Evolutionary conservation across 2,888 invertebrate species (phyloP).

Genomic region (Clostera curtula): DNA sequence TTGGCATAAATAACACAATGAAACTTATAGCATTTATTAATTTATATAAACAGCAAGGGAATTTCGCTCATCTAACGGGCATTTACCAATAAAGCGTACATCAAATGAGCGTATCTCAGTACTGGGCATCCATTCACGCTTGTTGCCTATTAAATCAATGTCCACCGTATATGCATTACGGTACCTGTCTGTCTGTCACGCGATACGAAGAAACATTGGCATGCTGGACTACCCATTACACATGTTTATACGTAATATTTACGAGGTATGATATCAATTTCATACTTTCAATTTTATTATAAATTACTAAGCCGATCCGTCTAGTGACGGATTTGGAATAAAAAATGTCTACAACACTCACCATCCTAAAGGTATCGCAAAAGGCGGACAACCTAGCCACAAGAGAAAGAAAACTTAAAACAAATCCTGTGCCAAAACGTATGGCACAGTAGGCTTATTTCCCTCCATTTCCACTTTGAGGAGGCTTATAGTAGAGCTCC

Average conservation of each 20-base stretch:
- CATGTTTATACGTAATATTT: conserved; percentile 16
- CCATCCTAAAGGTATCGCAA: no score
- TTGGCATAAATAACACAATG: conserved; percentile 8
- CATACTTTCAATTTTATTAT: no score
- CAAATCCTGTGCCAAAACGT: no score
- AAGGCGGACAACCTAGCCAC: no score
- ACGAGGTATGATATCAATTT: no score
- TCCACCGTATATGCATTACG: conserved; percentile 49
- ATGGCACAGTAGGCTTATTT: no score
- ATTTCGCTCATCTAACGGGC: conserved; percentile 17
- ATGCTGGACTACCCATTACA: conserved; percentile 11
- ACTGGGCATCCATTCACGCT: conserved; percentile 41
- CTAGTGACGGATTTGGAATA: no score
- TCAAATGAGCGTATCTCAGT: conserved; percentile 37
- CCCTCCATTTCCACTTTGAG: no score
- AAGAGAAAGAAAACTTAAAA: no score
- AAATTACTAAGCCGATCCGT: no score
- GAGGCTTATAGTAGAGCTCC: no score
- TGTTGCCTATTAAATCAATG: conserved; percentile 53
- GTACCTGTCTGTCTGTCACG: conserved; percentile 39
- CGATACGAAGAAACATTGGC: conserved; percentile 36
- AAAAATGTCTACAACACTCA: no score
- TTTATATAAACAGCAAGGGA: conserved; percentile 10
- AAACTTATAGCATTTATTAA: conserved; percentile 12
- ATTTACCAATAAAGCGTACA: conserved; percentile 30